phyloP scores from a whole-genome alignment of 2,888 invertebrate genomes.

The Petrolisthes manimaculis region DNA sequence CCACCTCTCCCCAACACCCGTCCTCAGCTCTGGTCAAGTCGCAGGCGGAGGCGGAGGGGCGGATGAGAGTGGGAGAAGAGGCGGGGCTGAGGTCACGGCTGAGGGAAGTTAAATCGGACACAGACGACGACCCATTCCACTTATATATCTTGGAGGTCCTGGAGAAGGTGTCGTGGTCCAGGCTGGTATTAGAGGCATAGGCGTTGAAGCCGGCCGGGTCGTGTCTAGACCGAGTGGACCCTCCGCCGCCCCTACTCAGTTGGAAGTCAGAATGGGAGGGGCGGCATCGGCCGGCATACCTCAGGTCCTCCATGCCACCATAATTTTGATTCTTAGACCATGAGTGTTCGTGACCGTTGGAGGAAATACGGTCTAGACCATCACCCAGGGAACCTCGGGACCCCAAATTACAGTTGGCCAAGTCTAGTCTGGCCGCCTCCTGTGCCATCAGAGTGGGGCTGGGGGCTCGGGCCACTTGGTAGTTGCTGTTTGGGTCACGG shows the following conservation, averaged over 20 bases:
- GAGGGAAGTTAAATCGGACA: slow-evolving; percentile 60
- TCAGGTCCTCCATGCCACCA: slow-evolving; percentile 26
- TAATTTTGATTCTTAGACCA: background rate
- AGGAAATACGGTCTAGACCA: slow-evolving; percentile 14
- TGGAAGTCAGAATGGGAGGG: background rate
- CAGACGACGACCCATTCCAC: slow-evolving; percentile 61
- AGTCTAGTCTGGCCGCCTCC: background rate
- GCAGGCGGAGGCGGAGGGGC: slow-evolving; percentile 46
- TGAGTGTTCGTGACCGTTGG: slow-evolving; percentile 18
- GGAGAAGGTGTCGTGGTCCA: slow-evolving; percentile 61
- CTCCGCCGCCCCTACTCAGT: background rate
- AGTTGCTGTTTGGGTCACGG: slow-evolving; percentile 37
- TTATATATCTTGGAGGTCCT: slow-evolving; percentile 52
- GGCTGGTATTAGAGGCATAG: slow-evolving; percentile 57
- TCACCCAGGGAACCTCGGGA: slow-evolving; percentile 27
- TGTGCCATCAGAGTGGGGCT: slow-evolving; percentile 2
- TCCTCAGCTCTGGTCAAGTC: slow-evolving; percentile 34
- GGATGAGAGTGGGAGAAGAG: slow-evolving; percentile 1
- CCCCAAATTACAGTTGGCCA: slow-evolving; percentile 2
- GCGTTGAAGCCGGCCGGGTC: slow-evolving; percentile 42
- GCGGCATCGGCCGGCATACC: slow-evolving; percentile 13
- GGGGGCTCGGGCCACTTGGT: background rate
- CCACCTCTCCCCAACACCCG: background rate
- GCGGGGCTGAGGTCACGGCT: slow-evolving; percentile 38
- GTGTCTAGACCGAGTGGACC: background rate